Conservation (phyloP, 2,888 invertebrate species). For the Suillia variegata region DNA sequence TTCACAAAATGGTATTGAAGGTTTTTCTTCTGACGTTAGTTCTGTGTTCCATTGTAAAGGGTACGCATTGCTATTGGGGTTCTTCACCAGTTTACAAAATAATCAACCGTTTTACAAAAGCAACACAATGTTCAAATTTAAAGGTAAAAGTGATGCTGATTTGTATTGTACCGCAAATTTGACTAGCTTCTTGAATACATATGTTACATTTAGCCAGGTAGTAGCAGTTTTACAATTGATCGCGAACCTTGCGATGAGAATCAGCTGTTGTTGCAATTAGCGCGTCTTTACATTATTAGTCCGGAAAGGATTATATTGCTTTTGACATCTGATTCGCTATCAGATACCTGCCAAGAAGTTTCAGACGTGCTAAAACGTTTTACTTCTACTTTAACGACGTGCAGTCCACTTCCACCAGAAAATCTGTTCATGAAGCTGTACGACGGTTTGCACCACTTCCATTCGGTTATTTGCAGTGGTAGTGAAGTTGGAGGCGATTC, state of each 20-base stretch:
- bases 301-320: conserved; percentile 64
- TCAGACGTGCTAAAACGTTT: conserved; percentile 56
- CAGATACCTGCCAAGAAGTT: conserved; percentile 43
- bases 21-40: neutral
- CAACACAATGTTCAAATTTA: neutral
- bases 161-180: too few species aligned
- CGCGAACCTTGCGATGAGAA: conserved; percentile 61
- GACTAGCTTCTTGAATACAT: too few species aligned
- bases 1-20: neutral
- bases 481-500: too few species aligned
- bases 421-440: conserved; percentile 63
- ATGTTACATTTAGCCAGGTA: too few species aligned
- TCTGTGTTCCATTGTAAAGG: neutral
- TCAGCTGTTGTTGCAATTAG: conserved; percentile 62
- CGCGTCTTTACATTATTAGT: conserved; percentile 63
- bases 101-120: conserved; percentile 3
- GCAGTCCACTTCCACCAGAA: conserved; percentile 54
- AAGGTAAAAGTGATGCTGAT: too few species aligned
- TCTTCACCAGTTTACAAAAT: neutral
- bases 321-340: conserved; percentile 58
- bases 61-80: neutral
- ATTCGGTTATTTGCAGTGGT: conserved; percentile 58
- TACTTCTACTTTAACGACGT: conserved; percentile 56
- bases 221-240: too few species aligned
- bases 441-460: conserved; percentile 60